These are phyloP conservation scores for Rosalia funebris DNA, from an alignment of 2,888 invertebrate genomes.

Conservation along the genomic window DNA sequence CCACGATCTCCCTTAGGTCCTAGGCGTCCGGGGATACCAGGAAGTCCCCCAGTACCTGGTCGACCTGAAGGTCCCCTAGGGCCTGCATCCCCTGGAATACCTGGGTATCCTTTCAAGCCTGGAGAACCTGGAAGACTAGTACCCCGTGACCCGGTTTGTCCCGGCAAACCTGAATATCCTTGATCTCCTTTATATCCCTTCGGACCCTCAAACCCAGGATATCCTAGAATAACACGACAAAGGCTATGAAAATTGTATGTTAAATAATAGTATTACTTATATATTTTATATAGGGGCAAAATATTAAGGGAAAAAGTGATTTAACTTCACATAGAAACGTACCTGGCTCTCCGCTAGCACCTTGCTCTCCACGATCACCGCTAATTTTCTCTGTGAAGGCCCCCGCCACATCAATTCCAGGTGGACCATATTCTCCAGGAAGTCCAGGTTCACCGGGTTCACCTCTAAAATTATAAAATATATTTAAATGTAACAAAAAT, in stretches of 20 bases:
- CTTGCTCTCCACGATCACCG: not conserved
- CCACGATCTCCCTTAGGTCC: constrained; percentile 69
- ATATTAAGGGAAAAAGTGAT: too few relatives aligned
- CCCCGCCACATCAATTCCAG: not conserved
- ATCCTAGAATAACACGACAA: not conserved
- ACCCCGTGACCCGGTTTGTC: constrained; percentile 40
- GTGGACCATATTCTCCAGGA: constrained; percentile 47
- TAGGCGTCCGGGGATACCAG: constrained; percentile 50
- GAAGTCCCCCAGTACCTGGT: constrained; percentile 48
- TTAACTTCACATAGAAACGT: too few relatives aligned
- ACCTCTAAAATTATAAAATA: constrained; percentile 33
- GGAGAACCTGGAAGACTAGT: constrained; percentile 64
- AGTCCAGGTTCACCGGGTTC: constrained; percentile 64
- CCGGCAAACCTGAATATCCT: constrained; percentile 65
- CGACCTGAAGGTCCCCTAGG: constrained; percentile 67
- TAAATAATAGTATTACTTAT: too few relatives aligned
- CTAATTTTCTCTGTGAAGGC: not conserved
- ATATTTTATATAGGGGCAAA: too few relatives aligned
- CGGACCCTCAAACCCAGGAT: constrained; percentile 50
- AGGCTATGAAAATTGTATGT: too few relatives aligned
- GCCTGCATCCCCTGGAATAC: constrained; percentile 74
- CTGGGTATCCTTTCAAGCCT: constrained; percentile 76
- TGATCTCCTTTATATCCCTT: constrained; percentile 69
- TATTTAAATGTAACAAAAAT: too few relatives aligned
- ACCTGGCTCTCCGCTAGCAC: not conserved